Conservation (phyloP, 2,888 invertebrate genomes). For the Gari tellinella region DNA sequence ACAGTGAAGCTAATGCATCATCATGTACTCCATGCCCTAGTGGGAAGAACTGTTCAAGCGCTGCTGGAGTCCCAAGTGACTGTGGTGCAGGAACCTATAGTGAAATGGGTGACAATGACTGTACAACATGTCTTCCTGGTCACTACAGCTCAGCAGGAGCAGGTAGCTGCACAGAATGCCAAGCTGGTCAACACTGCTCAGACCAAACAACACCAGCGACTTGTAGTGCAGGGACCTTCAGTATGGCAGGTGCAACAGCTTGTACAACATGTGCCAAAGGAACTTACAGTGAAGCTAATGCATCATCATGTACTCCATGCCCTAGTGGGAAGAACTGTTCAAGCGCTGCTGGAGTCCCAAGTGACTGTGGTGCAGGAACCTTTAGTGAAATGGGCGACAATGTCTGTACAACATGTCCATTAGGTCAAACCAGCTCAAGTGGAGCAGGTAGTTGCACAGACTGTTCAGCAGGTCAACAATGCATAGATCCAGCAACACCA, state of each 20-base stretch:
- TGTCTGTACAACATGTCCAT: constrained; percentile 70
- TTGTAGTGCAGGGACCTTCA: constrained; percentile 49
- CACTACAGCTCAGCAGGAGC: constrained; percentile 32
- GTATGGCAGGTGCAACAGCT: constrained; percentile 27
- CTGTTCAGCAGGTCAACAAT: constrained; percentile 22
- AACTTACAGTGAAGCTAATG: constrained; percentile 37
- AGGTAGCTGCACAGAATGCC: constrained; percentile 39
- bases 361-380: constrained; percentile 69
- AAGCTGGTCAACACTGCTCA: constrained; percentile 57
- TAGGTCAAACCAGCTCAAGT: constrained; percentile 72
- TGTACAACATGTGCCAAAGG: constrained; percentile 45
- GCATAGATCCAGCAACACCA: background rate
- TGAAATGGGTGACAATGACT: constrained; percentile 35
- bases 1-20: constrained; percentile 18
- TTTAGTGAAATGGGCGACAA: constrained; percentile 70
- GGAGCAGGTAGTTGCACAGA: constrained; percentile 17
- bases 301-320: constrained; percentile 69
- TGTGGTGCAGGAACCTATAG: constrained; percentile 59
- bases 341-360: constrained; percentile 47
- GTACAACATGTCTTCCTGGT: constrained; percentile 47
- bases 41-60: constrained; percentile 7
- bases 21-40: constrained; percentile 25
- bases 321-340: constrained; percentile 69
- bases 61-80: constrained; percentile 5
- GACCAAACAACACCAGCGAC: constrained; percentile 17